Evolutionary conservation across 2,113 vertebrate genomes (phyloP).

Genomic region (Nestor notabilis): DNA sequence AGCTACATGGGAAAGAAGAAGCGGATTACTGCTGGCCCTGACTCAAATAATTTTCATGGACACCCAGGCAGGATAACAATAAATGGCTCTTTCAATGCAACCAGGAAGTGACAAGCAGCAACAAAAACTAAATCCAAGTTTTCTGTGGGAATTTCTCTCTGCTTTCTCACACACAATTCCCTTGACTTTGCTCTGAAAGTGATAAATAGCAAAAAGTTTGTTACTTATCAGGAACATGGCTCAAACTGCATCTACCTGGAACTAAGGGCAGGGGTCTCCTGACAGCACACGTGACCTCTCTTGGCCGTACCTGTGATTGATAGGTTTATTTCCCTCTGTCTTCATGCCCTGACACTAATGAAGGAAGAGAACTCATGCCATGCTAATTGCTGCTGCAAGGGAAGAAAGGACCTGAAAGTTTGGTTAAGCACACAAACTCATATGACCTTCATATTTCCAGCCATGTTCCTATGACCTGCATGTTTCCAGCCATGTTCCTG

Average conservation of each 20-base stretch:
- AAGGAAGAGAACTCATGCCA: background rate
- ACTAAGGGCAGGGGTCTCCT: background rate
- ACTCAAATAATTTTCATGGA: background rate
- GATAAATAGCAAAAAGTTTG: background rate
- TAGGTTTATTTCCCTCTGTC: background rate
- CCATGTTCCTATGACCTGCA: background rate
- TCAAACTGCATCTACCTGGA: background rate
- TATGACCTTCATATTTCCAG: background rate
- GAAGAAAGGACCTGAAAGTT: background rate
- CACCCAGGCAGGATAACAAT: background rate
- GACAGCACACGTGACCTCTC: accelerated
- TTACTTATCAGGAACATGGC: background rate
- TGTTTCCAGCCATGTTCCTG: background rate
- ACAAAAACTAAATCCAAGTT: background rate
- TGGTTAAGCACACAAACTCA: background rate
- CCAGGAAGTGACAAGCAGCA: background rate
- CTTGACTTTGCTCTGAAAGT: background rate
- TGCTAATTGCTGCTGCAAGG: background rate
- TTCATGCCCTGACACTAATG: background rate
- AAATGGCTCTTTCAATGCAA: background rate
- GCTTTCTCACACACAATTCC: background rate
- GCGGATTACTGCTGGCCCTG: background rate
- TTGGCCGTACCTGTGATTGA: background rate
- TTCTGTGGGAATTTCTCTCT: conserved; percentile 19
- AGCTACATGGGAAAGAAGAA: background rate